Evolutionary conservation across 2,888 invertebrate genomes (phyloP).

Genomic region (Leptodirus hochenwartii): DNA sequence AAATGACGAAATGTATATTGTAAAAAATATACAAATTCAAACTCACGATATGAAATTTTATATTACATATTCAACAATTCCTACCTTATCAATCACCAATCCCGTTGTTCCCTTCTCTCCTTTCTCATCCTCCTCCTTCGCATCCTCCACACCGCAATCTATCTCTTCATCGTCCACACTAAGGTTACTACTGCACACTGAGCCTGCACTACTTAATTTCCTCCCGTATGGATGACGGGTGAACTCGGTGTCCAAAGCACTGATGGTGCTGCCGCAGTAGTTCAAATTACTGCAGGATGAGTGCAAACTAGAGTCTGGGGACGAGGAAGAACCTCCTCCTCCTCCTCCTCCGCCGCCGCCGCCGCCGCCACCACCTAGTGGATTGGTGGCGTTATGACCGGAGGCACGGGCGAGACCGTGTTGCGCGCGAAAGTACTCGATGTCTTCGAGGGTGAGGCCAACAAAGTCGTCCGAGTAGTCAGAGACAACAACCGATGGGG

Average conservation of each 20-base stretch:
- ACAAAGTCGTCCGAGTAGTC: constrained; percentile 64
- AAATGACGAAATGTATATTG: too few relatives aligned
- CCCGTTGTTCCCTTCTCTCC: too few relatives aligned
- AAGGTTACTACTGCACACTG: constrained; percentile 55
- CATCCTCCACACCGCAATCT: too few relatives aligned
- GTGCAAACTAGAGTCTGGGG: constrained; percentile 36
- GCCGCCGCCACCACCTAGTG: too few relatives aligned
- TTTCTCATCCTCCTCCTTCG: too few relatives aligned
- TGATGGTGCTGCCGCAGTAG: constrained; percentile 36
- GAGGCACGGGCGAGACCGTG: constrained; percentile 14
- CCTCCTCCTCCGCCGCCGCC: too few relatives aligned
- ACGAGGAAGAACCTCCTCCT: constrained; percentile 22
- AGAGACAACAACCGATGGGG: constrained; percentile 74
- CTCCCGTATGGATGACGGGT: constrained; percentile 42
- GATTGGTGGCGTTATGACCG: too few relatives aligned
- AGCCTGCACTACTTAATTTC: constrained; percentile 55
- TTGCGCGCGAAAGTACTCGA: constrained; percentile 35
- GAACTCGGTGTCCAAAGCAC: constrained; percentile 32
- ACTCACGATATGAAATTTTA: too few relatives aligned
- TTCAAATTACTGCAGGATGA: constrained; percentile 40
- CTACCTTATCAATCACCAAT: too few relatives aligned
- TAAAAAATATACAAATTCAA: too few relatives aligned
- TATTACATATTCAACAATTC: too few relatives aligned
- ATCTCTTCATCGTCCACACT: constrained; percentile 37
- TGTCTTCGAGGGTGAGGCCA: constrained; percentile 38